phyloP scores from a whole-genome alignment of 2,888 invertebrate genomes.

The Platycheirus rosarum region DNA sequence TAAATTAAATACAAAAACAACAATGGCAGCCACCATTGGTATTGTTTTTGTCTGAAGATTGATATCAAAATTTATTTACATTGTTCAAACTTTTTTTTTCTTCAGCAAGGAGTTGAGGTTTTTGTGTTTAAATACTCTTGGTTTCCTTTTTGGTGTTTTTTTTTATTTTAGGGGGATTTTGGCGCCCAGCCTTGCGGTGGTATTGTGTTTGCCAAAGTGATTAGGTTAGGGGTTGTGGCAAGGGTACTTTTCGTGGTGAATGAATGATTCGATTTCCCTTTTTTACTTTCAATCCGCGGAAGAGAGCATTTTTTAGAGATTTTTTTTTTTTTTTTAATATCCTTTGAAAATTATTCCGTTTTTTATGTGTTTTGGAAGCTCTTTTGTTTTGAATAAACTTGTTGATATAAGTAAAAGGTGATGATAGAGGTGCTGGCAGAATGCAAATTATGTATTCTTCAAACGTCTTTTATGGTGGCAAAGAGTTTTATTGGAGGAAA shows the following conservation, averaged over 20 bases:
- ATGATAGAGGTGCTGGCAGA: no score
- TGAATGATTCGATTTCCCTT: constrained; percentile 57
- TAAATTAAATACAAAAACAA: constrained; percentile 51
- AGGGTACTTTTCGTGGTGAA: constrained; percentile 45
- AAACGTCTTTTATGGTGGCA: no score
- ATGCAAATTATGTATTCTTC: no score
- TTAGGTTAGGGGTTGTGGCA: constrained; percentile 39
- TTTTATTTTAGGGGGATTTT: neutral
- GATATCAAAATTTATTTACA: constrained; percentile 74
- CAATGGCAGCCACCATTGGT: constrained; percentile 58
- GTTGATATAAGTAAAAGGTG: no score
- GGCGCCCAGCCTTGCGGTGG: no score
- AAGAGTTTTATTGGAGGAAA: no score
- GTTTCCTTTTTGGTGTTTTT: constrained; percentile 31
- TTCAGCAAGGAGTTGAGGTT: constrained; percentile 30
- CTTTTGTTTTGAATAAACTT: no score
- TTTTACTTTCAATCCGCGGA: constrained; percentile 19
- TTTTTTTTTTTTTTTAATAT: no score
- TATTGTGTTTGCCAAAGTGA: no score
- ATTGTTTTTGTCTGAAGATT: constrained; percentile 57
- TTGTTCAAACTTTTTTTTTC: constrained; percentile 61
- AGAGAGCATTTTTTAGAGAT: constrained; percentile 37
- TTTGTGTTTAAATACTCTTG: constrained; percentile 24
- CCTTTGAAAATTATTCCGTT: no score
- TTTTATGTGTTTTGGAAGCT: no score